Percentiles rank a stretch among this genome's conserved stretches.
phyloP scores from a whole-genome alignment of 2,113 vertebrate genomes.

The Halichoerus grypus region DNA sequence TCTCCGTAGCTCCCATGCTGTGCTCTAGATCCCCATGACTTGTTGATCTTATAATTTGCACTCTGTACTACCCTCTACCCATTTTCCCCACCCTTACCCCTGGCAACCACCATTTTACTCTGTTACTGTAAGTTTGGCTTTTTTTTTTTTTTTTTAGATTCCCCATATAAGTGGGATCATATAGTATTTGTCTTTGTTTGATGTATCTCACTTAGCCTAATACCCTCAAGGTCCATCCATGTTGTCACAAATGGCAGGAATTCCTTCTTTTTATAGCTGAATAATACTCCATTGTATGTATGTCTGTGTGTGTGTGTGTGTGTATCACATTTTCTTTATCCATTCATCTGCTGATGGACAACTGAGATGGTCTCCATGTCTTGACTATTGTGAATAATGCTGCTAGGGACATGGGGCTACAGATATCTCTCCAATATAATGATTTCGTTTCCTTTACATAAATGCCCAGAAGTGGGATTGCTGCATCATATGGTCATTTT shows the following conservation, averaged over 20 bases:
- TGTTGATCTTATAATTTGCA: background rate
- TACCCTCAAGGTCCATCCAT: background rate
- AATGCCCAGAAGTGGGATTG: background rate
- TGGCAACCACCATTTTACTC: background rate
- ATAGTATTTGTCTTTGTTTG: background rate
- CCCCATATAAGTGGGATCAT: background rate
- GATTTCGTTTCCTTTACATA: background rate
- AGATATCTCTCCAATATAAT: background rate
- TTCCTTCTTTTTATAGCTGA: background rate
- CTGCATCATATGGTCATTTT: background rate
- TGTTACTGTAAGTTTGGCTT: background rate
- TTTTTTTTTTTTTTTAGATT: background rate
- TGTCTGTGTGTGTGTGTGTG: background rate
- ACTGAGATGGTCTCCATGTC: background rate
- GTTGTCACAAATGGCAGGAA: background rate
- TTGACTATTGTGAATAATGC: background rate
- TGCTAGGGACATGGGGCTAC: background rate
- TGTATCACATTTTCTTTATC: background rate
- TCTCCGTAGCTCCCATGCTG: background rate
- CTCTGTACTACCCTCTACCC: background rate
- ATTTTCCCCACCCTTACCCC: background rate
- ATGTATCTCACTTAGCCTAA: background rate
- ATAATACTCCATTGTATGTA: background rate
- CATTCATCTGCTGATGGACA: background rate
- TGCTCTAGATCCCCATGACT: background rate